Evolutionary conservation across 2,113 vertebrate genomes (phyloP).

Genomic region (Dromiciops gliroides): DNA sequence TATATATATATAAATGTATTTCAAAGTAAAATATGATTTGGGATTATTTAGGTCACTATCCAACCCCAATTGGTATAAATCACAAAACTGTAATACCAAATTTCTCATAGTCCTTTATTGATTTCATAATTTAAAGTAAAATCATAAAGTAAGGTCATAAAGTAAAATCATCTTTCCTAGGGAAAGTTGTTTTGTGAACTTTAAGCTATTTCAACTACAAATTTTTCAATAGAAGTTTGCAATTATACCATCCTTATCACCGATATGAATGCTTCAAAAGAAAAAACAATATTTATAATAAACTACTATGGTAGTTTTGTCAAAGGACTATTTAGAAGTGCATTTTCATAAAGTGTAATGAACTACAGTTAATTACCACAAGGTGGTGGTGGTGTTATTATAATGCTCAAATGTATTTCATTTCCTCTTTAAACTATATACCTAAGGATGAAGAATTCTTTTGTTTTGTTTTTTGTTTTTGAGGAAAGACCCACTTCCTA

Average conservation of each 20-base stretch:
- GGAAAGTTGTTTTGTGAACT: constrained; percentile 24
- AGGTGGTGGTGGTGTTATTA: constrained; percentile 77
- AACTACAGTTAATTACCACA: constrained; percentile 72
- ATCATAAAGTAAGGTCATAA: constrained; percentile 17
- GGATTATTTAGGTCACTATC: constrained; percentile 5
- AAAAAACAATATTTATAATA: constrained; percentile 31
- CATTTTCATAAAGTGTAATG: background rate
- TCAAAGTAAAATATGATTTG: constrained; percentile 45
- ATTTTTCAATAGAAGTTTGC: constrained; percentile 10
- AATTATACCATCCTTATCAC: constrained; percentile 20
- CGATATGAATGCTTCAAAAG: constrained; percentile 3
- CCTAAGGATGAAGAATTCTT: background rate
- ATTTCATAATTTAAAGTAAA: constrained; percentile 35
- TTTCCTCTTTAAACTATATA: background rate
- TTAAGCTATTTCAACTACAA: constrained; percentile 13
- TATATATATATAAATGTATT: too few relatives aligned
- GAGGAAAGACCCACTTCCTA: background rate
- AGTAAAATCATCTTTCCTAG: constrained; percentile 18
- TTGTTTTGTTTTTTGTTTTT: background rate
- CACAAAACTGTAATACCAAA: background rate
- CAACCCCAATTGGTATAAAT: background rate
- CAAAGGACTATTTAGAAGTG: constrained; percentile 2
- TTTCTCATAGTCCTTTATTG: background rate
- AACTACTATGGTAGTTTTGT: background rate
- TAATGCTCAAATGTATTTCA: constrained; percentile 31